Evolutionary conservation across 2,113 vertebrate species (phyloP).

Genomic region (Sapayoa aenigma): DNA sequence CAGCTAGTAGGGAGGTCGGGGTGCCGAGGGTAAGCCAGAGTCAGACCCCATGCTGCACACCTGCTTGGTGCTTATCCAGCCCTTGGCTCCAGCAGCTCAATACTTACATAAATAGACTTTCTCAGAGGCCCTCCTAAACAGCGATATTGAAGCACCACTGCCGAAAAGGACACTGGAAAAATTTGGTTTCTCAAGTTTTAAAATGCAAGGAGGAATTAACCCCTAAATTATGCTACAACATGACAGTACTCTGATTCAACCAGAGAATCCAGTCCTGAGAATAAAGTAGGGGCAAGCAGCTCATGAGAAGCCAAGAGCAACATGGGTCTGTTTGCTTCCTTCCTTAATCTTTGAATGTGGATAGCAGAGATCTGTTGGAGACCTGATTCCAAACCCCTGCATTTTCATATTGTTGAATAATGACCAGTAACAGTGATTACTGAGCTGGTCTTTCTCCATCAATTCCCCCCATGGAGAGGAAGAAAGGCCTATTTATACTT

Average conservation of each 20-base stretch:
- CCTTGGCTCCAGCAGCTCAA: neutral
- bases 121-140: neutral
- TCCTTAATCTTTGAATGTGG: neutral
- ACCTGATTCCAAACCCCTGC: neutral
- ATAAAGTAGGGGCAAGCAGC: neutral
- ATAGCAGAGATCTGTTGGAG: neutral
- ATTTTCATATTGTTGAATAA: neutral
- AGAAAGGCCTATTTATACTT: neutral
- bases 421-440: neutral
- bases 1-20: neutral
- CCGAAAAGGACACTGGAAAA: neutral
- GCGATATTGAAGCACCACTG: neutral
- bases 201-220: neutral
- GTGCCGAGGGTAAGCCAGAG: neutral
- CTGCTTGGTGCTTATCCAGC: neutral
- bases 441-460: neutral
- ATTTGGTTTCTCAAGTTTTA: neutral
- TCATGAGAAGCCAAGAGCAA: neutral
- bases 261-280: neutral
- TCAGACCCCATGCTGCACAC: neutral
- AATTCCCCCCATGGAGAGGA: accelerated
- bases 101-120: neutral
- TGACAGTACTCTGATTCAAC: neutral
- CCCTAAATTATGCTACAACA: neutral
- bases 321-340: neutral